phyloP scores from a whole-genome alignment of 2,113 vertebrate species.

The Oryzias celebensis region DNA sequence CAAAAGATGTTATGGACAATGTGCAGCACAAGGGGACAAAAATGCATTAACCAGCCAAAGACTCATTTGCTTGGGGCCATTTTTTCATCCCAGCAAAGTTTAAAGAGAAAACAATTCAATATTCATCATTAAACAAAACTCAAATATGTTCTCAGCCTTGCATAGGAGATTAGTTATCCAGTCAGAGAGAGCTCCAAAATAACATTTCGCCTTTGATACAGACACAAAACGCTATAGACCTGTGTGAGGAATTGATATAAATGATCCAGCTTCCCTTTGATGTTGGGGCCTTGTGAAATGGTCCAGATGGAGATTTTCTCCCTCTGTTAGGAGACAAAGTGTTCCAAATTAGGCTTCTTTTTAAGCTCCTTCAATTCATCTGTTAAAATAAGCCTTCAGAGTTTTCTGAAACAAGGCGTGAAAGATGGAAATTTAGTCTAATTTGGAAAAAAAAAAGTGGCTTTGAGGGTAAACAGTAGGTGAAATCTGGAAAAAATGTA shows the following conservation, averaged over 20 bases:
- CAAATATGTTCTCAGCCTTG: slow-evolving; percentile 17
- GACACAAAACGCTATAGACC: slow-evolving; percentile 13
- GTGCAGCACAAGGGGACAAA: slow-evolving; percentile 12
- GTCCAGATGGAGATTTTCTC: slow-evolving; percentile 9
- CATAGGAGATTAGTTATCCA: slow-evolving; percentile 2
- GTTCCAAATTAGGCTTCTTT: slow-evolving; percentile 7
- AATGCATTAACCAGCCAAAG: slow-evolving; percentile 42
- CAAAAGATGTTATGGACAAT: slow-evolving; percentile 28
- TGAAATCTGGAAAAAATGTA: not conserved
- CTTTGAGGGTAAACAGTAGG: slow-evolving; percentile 53
- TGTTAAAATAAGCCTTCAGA: slow-evolving; percentile 13
- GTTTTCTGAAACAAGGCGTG: too few relatives aligned
- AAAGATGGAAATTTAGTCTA: slow-evolving; percentile 49
- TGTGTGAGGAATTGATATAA: slow-evolving; percentile 19
- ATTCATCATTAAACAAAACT: slow-evolving; percentile 39
- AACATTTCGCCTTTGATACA: slow-evolving; percentile 13
- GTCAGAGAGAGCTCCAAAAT: slow-evolving; percentile 12
- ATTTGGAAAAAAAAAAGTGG: slow-evolving; percentile 28
- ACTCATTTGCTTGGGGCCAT: slow-evolving; percentile 30
- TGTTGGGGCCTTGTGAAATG: slow-evolving; percentile 19
- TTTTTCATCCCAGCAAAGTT: slow-evolving; percentile 20
- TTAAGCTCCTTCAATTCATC: slow-evolving; percentile 7
- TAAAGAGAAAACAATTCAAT: slow-evolving; percentile 35
- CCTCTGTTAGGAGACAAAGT: not conserved
- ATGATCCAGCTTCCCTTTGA: not conserved